phyloP scores from a whole-genome alignment of 2,797 vertebrate genomes.

The Enteromius thamalakanensis region DNA sequence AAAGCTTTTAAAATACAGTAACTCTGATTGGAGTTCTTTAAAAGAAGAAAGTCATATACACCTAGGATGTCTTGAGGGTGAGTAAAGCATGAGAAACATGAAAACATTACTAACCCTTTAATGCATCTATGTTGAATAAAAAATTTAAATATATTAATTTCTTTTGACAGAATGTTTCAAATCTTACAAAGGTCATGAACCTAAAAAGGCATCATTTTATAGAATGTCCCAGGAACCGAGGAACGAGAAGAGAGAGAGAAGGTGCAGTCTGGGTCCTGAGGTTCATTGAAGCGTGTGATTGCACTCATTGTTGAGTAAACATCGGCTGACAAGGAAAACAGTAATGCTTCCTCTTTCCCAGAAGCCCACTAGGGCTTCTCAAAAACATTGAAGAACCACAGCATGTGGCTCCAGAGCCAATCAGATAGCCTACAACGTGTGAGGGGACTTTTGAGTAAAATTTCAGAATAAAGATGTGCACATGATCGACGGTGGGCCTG shows the following conservation, averaged over 20 bases:
- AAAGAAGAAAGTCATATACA: background rate
- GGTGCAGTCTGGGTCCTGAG: constrained; percentile 25
- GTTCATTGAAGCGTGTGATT: constrained; percentile 60
- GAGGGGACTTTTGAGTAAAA: constrained; percentile 7
- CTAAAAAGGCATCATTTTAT: background rate
- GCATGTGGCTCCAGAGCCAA: constrained; percentile 34
- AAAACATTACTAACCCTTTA: background rate
- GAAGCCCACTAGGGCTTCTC: constrained; percentile 44
- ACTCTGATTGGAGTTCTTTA: background rate
- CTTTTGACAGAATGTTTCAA: background rate
- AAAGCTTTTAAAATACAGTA: background rate
- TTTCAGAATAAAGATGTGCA: constrained; percentile 4
- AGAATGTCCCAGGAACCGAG: background rate
- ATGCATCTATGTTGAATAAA: background rate
- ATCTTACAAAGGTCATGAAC: background rate
- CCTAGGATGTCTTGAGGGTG: background rate
- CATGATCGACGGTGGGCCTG: background rate
- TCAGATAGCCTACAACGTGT: constrained; percentile 15
- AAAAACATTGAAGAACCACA: constrained; percentile 29
- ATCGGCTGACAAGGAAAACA: constrained; percentile 54
- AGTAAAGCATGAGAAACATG: background rate
- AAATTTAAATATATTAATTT: background rate
- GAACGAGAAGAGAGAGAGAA: background rate
- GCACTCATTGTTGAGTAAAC: constrained; percentile 60
- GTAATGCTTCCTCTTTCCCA: constrained; percentile 50